Conservation (phyloP, 2,113 vertebrate genomes). For the Gadus macrocephalus region DNA sequence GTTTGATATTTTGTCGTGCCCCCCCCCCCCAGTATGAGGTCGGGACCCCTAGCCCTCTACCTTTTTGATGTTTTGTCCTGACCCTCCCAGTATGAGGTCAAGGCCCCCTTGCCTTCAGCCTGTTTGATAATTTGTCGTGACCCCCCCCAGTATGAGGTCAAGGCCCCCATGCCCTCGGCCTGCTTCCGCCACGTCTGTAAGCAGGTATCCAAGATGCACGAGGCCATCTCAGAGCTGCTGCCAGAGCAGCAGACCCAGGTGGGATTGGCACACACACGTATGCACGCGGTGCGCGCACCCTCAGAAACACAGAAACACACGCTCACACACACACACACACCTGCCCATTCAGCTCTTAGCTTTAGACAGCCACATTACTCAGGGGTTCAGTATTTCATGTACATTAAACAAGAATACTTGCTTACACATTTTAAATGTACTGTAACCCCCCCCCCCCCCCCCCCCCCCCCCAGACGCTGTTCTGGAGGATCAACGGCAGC, state of each 20-base stretch:
- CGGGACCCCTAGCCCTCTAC: conserved; percentile 92
- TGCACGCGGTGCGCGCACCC: background rate
- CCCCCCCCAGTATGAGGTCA: conserved; percentile 88
- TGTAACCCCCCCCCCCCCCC: too few species aligned
- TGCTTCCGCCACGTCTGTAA: conserved; percentile 97
- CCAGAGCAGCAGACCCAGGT: conserved; percentile 96
- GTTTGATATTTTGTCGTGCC: conserved; percentile 61
- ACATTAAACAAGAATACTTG: too few species aligned
- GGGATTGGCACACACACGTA: conserved; percentile 10
- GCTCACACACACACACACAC: too few species aligned
- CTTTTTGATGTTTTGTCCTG: conserved; percentile 68
- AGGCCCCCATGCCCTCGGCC: conserved; percentile 92
- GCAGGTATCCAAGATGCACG: conserved; percentile 97
- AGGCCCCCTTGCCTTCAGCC: conserved; percentile 92
- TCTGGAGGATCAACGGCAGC: conserved; percentile 89
- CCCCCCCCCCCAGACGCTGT: conserved; percentile 79
- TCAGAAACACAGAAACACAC: too few species aligned
- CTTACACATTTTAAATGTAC: too few species aligned
- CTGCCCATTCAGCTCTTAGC: too few species aligned
- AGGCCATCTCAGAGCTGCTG: conserved; percentile 91
- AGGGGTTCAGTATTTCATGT: too few species aligned
- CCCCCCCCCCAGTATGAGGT: conserved; percentile 70
- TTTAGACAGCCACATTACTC: too few species aligned
- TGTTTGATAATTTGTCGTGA: conserved; percentile 68
- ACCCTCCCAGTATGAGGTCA: conserved; percentile 88